Evolutionary conservation across 2,113 vertebrate genomes (phyloP).

Genomic region (Varanus komodoensis): DNA sequence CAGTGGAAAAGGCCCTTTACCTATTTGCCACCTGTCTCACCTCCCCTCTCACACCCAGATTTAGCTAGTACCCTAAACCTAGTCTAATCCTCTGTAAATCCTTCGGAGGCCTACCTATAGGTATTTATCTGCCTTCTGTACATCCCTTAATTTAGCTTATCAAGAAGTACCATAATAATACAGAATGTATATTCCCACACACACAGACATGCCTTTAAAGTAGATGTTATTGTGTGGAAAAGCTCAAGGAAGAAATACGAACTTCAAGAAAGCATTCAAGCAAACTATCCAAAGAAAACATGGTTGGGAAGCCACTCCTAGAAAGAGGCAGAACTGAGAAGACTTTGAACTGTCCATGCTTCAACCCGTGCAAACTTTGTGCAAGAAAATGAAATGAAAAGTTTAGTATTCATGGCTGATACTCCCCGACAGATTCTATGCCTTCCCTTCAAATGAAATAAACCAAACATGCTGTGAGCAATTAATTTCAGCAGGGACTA

Average conservation of each 20-base stretch:
- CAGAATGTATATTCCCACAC: neutral
- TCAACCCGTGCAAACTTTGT: neutral
- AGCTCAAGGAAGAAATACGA: neutral
- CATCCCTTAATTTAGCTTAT: neutral
- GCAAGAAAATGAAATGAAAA: neutral
- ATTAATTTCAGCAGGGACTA: neutral
- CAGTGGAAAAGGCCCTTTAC: too few species aligned
- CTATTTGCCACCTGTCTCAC: too few species aligned
- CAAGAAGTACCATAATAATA: neutral
- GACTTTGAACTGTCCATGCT: neutral
- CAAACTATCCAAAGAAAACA: neutral
- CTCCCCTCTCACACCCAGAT: too few species aligned
- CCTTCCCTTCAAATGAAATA: slow-evolving; percentile 26
- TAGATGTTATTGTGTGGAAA: neutral
- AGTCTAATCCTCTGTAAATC: too few species aligned
- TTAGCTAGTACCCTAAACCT: too few species aligned
- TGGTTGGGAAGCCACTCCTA: too few species aligned
- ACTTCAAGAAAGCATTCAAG: neutral
- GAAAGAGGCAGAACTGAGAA: neutral
- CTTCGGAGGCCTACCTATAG: too few species aligned
- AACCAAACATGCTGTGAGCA: neutral
- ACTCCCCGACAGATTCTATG: neutral
- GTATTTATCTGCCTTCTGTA: too few species aligned
- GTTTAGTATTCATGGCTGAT: neutral
- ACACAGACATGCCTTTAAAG: neutral